Percentiles rank a stretch among this genome's conserved stretches.
These are phyloP conservation scores for Nyctalus aviator DNA, from an alignment of 2,797 vertebrate species.

Conservation along the genomic window DNA sequence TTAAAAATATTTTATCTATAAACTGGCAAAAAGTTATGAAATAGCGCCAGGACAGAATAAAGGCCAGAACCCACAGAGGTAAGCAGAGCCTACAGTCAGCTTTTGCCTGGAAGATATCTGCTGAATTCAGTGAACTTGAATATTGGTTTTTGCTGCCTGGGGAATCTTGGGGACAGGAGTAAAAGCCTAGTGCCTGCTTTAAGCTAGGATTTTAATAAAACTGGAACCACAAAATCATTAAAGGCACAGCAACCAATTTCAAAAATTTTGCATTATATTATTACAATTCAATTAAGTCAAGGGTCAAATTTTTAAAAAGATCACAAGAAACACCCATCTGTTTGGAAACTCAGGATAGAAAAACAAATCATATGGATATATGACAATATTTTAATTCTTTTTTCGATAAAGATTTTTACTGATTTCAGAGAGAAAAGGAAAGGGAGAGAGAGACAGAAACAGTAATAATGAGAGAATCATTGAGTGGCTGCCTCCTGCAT, in stretches of 20 bases:
- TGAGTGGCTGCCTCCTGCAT: too few species aligned
- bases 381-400: background rate
- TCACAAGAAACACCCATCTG: background rate
- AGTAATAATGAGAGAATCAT: too few species aligned
- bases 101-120: background rate
- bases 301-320: background rate
- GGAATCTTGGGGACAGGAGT: background rate
- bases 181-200: background rate
- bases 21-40: conserved; percentile 36
- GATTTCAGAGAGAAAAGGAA: too few species aligned
- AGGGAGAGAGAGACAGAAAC: too few species aligned
- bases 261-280: background rate
- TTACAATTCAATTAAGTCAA: background rate
- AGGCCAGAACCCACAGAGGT: background rate
- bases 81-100: background rate
- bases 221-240: background rate
- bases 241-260: conserved; percentile 7
- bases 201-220: conserved; percentile 10
- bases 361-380: conserved; percentile 1
- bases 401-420: too few species aligned
- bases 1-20: conserved; percentile 40
- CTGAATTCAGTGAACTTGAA: background rate
- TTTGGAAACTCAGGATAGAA: conserved; percentile 1
- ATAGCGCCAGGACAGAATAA: background rate
- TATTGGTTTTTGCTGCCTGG: background rate